Evolutionary conservation across 2,113 vertebrate genomes (phyloP).

Genomic region (Pleuronectes platessa): DNA sequence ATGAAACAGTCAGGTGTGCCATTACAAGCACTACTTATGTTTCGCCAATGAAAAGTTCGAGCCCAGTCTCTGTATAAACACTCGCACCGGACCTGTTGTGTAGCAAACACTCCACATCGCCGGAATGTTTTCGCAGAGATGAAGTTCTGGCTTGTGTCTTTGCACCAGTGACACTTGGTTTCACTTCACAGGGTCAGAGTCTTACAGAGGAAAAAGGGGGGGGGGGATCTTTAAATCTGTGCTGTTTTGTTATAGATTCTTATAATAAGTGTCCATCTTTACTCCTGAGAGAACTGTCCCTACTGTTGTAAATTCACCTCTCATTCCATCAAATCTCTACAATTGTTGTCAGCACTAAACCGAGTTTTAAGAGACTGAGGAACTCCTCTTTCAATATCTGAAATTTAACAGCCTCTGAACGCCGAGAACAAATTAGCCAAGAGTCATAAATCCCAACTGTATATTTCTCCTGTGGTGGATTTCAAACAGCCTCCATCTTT

Average conservation of each 20-base stretch:
- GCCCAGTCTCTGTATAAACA: background rate
- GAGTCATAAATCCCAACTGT: background rate
- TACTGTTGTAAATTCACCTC: background rate
- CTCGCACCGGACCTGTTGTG: background rate
- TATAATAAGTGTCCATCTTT: constrained; percentile 1
- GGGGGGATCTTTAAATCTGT: constrained; percentile 1
- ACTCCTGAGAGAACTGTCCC: background rate
- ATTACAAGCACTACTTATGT: background rate
- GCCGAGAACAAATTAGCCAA: background rate
- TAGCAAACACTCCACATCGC: background rate
- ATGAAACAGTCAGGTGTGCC: background rate
- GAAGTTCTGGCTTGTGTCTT: constrained; percentile 23
- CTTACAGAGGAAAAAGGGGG: background rate
- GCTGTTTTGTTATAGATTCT: background rate
- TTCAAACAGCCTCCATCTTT: constrained; percentile 42
- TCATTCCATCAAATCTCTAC: background rate
- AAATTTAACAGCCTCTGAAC: constrained; percentile 30
- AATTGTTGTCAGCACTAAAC: background rate
- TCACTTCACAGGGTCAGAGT: constrained; percentile 12
- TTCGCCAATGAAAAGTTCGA: background rate
- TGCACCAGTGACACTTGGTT: background rate
- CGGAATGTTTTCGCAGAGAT: constrained; percentile 29
- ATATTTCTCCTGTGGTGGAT: constrained; percentile 52
- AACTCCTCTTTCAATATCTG: constrained; percentile 30
- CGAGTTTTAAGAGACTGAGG: constrained; percentile 9